Evolutionary conservation across 2,113 vertebrate species (phyloP).

Genomic region (Elgaria multicarinata): DNA sequence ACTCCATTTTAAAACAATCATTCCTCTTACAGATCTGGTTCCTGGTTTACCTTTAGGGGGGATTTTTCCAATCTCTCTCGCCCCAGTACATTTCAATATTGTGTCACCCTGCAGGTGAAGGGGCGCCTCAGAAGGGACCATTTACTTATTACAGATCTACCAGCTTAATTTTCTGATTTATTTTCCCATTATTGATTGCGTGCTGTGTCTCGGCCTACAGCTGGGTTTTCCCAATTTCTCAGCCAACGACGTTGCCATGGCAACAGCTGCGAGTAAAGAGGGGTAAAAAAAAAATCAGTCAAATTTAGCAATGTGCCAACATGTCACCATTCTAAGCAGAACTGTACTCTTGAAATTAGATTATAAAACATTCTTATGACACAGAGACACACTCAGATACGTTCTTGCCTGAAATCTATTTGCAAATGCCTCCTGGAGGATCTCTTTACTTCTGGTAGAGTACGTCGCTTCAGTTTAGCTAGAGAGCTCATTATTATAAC

Average conservation of each 20-base stretch:
- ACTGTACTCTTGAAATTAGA: not conserved
- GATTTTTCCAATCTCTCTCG: not conserved
- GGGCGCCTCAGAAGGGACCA: not conserved
- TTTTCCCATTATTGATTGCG: conserved; percentile 37
- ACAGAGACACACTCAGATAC: not conserved
- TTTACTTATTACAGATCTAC: not conserved
- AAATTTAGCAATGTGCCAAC: conserved; percentile 26
- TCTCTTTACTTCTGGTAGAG: not conserved
- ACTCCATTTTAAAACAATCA: not conserved
- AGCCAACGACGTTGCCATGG: conserved; percentile 65
- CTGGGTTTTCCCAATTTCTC: conserved; percentile 48
- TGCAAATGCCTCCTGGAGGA: not conserved
- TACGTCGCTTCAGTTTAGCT: not conserved
- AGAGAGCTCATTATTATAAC: conserved; percentile 4
- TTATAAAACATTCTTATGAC: not conserved
- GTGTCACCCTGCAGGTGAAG: not conserved
- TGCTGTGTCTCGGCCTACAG: conserved; percentile 34
- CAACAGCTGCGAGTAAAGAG: conserved; percentile 29
- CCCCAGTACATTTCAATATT: fast-evolving
- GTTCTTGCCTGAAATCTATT: not conserved
- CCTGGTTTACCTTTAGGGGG: fast-evolving
- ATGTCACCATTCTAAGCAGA: not conserved
- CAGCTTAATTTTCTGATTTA: conserved; percentile 46
- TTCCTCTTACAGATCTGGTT: not conserved
- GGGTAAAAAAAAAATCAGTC: not conserved